These are phyloP conservation scores for Bhutanitis thaidina DNA, from an alignment of 2,888 invertebrate species.

Conservation along the genomic window DNA sequence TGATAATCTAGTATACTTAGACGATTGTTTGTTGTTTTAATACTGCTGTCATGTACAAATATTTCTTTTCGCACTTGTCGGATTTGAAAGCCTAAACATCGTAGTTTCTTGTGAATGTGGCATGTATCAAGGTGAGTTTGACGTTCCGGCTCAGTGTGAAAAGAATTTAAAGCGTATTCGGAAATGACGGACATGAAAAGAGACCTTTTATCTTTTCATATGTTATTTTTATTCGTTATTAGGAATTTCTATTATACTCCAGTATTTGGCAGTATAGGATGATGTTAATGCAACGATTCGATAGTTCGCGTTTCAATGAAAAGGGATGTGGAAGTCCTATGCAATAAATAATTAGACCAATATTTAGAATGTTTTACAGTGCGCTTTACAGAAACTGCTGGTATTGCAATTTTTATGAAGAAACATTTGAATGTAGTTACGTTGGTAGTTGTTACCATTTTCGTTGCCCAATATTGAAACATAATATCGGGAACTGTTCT, in stretches of 20 bases:
- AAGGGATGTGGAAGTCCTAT: conserved; percentile 44
- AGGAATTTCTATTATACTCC: conserved; percentile 19
- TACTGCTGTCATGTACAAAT: conserved; percentile 3
- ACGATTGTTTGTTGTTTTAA: conserved; percentile 6
- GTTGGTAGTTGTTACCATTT: conserved; percentile 71
- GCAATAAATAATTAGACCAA: conserved; percentile 78
- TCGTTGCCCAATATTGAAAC: conserved; percentile 65
- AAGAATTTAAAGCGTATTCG: neutral
- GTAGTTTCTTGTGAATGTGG: neutral
- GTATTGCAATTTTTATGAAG: conserved; percentile 63
- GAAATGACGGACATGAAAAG: conserved; percentile 4
- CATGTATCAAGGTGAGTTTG: neutral
- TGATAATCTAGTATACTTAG: neutral
- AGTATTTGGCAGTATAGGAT: conserved; percentile 22
- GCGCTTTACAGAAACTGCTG: conserved; percentile 70
- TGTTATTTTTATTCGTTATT: conserved; percentile 27
- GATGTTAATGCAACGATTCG: conserved; percentile 52
- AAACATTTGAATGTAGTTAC: conserved; percentile 57
- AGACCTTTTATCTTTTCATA: conserved; percentile 28
- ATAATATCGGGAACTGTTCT: conserved; percentile 44
- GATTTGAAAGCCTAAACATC: neutral
- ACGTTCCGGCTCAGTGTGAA: conserved; percentile 1
- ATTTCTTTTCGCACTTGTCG: conserved; percentile 7
- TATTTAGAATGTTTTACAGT: conserved; percentile 76
- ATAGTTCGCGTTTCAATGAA: conserved; percentile 48